These are phyloP conservation scores for Drosophila mercatorum DNA, from an alignment of 2,888 invertebrate species.

Conservation along the genomic window DNA sequence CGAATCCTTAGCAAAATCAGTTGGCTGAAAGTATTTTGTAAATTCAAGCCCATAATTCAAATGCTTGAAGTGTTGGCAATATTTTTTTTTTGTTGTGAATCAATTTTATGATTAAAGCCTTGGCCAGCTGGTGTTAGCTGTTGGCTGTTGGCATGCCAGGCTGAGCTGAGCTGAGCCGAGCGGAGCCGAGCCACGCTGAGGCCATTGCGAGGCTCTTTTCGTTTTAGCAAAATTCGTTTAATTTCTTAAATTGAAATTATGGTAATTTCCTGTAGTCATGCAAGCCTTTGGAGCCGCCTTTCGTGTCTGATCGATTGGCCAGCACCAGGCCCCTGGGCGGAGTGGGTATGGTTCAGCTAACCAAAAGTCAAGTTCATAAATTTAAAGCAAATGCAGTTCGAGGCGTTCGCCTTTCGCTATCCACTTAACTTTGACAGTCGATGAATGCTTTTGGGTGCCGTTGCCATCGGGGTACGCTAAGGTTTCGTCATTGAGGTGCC, in stretches of 20 bases:
- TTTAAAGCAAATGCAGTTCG: slow-evolving; percentile 48
- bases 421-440: slow-evolving; percentile 50
- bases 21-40: background rate
- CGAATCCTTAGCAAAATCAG: background rate
- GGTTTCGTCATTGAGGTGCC: slow-evolving; percentile 44
- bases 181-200: background rate
- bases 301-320: slow-evolving; percentile 60
- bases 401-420: slow-evolving; percentile 21
- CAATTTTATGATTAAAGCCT: slow-evolving; percentile 58
- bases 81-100: slow-evolving; percentile 22
- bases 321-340: background rate
- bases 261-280: slow-evolving; percentile 81
- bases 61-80: slow-evolving; percentile 18
- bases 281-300: slow-evolving; percentile 66
- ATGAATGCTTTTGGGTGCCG: slow-evolving; percentile 45
- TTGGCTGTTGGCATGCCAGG: slow-evolving; percentile 34
- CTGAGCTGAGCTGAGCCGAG: background rate
- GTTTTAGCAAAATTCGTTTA: slow-evolving; percentile 69
- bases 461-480: slow-evolving; percentile 13
- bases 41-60: slow-evolving; percentile 5
- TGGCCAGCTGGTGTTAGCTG: slow-evolving; percentile 29
- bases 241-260: slow-evolving; percentile 82
- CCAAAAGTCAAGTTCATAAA: slow-evolving; percentile 78
- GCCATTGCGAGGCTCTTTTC: slow-evolving; percentile 47
- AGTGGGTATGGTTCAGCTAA: slow-evolving; percentile 40